phyloP scores from a whole-genome alignment of 2,888 invertebrate species.

The Limnephilus lunatus region DNA sequence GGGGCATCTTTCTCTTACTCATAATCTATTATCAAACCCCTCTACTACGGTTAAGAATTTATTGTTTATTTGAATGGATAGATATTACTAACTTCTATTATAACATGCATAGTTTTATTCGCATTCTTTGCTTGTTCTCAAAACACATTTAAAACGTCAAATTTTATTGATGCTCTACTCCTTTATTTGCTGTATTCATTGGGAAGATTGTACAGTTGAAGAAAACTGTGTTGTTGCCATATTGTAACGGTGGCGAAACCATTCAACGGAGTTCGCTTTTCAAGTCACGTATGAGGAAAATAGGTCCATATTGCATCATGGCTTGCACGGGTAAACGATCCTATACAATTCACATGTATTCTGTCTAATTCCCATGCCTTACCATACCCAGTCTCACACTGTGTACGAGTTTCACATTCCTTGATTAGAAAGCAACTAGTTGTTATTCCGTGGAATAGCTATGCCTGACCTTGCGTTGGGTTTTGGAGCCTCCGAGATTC shows the following conservation, averaged over 20 bases:
- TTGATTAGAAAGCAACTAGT: conserved; percentile 48
- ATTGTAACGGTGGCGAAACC: conserved; percentile 24
- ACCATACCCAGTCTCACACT: conserved; percentile 11
- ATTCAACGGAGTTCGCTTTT: conserved; percentile 2
- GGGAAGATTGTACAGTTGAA: background rate
- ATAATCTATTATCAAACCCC: background rate
- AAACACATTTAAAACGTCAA: background rate
- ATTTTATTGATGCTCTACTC: background rate
- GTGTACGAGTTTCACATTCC: conserved; percentile 17
- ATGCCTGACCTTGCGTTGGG: conserved; percentile 15
- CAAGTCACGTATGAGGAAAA: conserved; percentile 44
- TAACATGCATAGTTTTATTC: background rate
- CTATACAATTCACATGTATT: conserved; percentile 33
- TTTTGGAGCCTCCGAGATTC: background rate
- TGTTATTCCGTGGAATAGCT: conserved; percentile 39
- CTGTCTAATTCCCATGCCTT: conserved; percentile 39
- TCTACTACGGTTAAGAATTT: background rate
- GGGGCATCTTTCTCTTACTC: background rate
- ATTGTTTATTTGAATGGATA: background rate
- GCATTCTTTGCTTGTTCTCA: background rate
- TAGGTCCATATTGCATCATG: conserved; percentile 38
- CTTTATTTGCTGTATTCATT: background rate
- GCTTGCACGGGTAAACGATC: background rate
- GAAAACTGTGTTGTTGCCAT: background rate
- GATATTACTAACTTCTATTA: background rate